Base-by-base conservation (phyloP, 2,797 vertebrate species). In the Rhynchonycteris naso region DNA sequence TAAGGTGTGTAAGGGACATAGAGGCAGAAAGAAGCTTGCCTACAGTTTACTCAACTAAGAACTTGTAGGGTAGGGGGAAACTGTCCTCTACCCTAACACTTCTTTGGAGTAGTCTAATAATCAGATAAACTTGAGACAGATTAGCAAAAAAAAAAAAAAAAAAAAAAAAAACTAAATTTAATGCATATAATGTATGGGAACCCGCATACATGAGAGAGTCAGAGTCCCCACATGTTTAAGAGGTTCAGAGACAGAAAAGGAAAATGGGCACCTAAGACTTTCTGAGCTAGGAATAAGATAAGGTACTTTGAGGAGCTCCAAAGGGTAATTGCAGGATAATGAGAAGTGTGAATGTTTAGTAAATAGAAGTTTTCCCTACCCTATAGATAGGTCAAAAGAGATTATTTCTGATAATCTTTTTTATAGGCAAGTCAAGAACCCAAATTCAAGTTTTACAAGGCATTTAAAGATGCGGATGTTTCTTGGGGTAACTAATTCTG, bases 1-100 rank as follows among this genome's bases (percentile, higher is more conserved):
- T 11, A 9, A 2, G 3, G 6, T 24, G 21, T 19, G 4, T 33
- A 18, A 30, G 10, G 33, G 2, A 7, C 30, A 2, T 30, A 63
- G 14, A 66, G 26, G 6, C 15, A 74, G 13, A 1, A 92, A 54
- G 54, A 56, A 63, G 4, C 1, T 14, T 54, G 21, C 33, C 14
- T 76, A 22, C 50, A 26, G 5, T 47, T 89, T 22, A 54, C 19
- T n/a, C 21, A 21, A 59, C 24, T 78, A 26, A 83, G 14, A 71
- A 61, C 24, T 19, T 50, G 8, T 50, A 47, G 18, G 28, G 16
- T 16, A 75, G 47, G 28, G 30, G 52, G 28, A 50, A 74, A 74
- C 7, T 11, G 50, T 38, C 9, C 28, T 52, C 9, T n/a, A 75
- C 28, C 72, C 47, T 52, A 9, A n/a, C n/a, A 12, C 30, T 54